A percentile compares a stretch with the other conserved stretches of the same genome.
Evolutionary conservation across 1,140 invertebrate species (phyloP).

Genomic region (Steinernema khuongi): DNA sequence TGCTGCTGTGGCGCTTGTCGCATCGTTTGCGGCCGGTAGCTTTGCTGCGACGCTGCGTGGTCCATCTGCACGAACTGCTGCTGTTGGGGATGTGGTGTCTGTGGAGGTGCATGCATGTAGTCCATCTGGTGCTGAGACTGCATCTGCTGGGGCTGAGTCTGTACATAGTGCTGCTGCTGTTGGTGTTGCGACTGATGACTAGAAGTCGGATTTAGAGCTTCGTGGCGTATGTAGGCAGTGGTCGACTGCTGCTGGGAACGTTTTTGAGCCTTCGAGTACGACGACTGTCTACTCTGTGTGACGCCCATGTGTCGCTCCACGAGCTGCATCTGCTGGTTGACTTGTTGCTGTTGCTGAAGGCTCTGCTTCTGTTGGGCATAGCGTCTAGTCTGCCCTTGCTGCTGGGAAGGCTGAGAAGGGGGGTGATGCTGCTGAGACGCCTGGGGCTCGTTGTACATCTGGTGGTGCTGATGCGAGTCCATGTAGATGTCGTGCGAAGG

Average conservation of each 20-base stretch:
- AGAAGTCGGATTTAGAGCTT: background rate
- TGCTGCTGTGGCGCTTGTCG: background rate
- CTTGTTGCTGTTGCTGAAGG: background rate
- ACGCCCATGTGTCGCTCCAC: constrained; percentile 4
- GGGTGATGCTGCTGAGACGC: background rate
- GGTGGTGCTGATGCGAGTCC: background rate
- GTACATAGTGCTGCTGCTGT: constrained; percentile 6
- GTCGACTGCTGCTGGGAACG: background rate
- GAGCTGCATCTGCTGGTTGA: constrained; percentile 9
- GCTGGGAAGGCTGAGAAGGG: background rate
- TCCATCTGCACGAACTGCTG: constrained; percentile 13
- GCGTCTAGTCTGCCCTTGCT: background rate
- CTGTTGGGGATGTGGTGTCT: background rate
- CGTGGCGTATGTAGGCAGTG: background rate
- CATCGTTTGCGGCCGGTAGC: background rate
- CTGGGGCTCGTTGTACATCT: constrained; percentile 14
- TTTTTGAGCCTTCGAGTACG: background rate
- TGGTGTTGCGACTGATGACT: background rate
- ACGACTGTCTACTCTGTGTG: background rate
- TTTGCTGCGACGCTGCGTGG: background rate
- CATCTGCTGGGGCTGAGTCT: background rate
- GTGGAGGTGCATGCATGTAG: background rate
- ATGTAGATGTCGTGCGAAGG: background rate
- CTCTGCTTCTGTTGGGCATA: background rate
- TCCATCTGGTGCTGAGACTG: background rate